A percentile compares a stretch with the other conserved stretches of the same genome.
Evolutionary conservation across 2,113 vertebrate species (phyloP).

Genomic region (Syrmaticus mikado): DNA sequence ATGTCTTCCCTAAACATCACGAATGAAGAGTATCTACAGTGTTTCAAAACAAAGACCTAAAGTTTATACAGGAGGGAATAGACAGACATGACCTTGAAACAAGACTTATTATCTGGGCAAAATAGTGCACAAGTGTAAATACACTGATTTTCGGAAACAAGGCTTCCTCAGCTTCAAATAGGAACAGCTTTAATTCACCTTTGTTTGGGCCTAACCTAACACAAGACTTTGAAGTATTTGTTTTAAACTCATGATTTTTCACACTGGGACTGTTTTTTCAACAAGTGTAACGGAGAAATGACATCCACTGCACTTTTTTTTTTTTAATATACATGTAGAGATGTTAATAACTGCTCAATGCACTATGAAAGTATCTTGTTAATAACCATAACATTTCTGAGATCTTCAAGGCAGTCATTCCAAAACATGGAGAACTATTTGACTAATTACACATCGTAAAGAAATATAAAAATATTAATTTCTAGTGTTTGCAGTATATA

Average conservation of each 20-base stretch:
- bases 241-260: neutral
- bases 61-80: neutral
- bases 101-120: neutral
- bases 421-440: neutral
- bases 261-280: neutral
- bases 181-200: neutral
- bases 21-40: neutral
- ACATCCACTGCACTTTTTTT: neutral
- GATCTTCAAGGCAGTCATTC: neutral
- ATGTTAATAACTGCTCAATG: neutral
- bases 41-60: neutral
- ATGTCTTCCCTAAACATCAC: neutral
- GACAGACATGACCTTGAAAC: neutral
- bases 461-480: neutral
- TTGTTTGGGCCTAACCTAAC: neutral
- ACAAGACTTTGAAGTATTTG: neutral
- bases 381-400: neutral
- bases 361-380: neutral
- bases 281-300: neutral
- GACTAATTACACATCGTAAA: neutral
- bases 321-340: neutral
- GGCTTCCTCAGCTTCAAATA: neutral
- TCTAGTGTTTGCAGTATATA: neutral
- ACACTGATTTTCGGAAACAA: neutral
- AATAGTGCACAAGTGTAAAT: neutral